Evolutionary conservation across 2,797 vertebrate species (phyloP).

Genomic region (Dromococcyx pavoninus): DNA sequence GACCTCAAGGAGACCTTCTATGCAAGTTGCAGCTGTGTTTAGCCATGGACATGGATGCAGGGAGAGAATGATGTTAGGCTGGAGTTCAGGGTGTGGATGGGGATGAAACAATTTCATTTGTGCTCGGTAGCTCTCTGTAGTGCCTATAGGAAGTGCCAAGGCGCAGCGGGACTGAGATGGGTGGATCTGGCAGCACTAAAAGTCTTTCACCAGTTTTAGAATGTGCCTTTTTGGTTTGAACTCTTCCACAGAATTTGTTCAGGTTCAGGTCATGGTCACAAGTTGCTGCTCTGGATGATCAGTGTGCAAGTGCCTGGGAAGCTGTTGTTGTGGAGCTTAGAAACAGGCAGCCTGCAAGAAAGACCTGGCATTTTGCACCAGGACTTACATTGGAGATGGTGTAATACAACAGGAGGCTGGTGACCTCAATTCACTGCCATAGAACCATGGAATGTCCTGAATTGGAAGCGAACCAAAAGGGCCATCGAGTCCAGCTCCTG

Average conservation of each 20-base stretch:
- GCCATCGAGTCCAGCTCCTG: too few species aligned
- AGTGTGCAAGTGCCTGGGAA: not conserved
- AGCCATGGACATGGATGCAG: not conserved
- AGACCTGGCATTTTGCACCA: not conserved
- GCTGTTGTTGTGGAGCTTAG: not conserved
- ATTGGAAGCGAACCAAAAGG: too few species aligned
- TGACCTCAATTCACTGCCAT: not conserved
- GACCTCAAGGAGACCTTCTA: too few species aligned
- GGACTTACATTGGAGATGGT: not conserved
- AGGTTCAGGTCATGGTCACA: not conserved
- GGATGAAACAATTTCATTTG: not conserved
- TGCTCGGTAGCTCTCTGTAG: not conserved
- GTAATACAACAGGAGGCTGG: rapidly evolving
- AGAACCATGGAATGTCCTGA: too few species aligned
- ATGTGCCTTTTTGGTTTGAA: not conserved
- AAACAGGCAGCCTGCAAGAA: not conserved
- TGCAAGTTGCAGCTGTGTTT: too few species aligned
- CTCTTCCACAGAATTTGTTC: not conserved
- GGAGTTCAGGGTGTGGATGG: not conserved
- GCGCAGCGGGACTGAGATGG: not conserved
- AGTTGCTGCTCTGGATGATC: not conserved
- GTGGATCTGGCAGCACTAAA: not conserved
- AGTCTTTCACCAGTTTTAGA: not conserved
- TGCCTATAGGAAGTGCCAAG: not conserved
- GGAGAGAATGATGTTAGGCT: not conserved